These are phyloP conservation scores for Drosophila melanica DNA, from an alignment of 1,140 invertebrate species.

Conservation along the genomic window DNA sequence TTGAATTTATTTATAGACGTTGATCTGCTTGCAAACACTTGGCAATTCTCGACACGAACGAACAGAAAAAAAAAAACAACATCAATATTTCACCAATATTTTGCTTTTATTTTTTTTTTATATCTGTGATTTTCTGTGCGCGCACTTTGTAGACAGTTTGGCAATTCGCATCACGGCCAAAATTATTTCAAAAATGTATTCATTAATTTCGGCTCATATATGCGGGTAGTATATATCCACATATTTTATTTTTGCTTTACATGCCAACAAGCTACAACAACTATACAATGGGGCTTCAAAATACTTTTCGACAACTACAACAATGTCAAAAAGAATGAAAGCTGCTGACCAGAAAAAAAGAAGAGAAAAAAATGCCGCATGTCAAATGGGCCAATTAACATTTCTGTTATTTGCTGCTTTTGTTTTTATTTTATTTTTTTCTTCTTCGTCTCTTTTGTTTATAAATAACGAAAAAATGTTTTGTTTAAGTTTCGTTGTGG, in stretches of 20 bases:
- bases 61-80: constrained; percentile 20
- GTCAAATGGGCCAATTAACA: constrained; percentile 83
- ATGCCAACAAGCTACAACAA: constrained; percentile 44
- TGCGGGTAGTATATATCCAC: constrained; percentile 11
- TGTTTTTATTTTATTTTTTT: constrained; percentile 39
- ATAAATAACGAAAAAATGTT: constrained; percentile 77
- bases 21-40: constrained; percentile 34
- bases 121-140: constrained; percentile 33
- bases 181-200: constrained; percentile 72
- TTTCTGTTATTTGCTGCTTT: constrained; percentile 74
- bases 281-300: constrained; percentile 38
- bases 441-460: constrained; percentile 64
- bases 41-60: constrained; percentile 50
- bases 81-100: constrained; percentile 49
- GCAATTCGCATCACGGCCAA: constrained; percentile 74
- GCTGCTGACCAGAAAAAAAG: constrained; percentile 40
- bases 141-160: constrained; percentile 68
- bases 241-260: constrained; percentile 43
- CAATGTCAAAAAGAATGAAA: constrained; percentile 59
- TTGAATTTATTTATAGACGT: constrained; percentile 52
- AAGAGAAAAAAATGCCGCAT: constrained; percentile 67
- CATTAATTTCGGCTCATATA: constrained; percentile 44
- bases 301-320: constrained; percentile 65
- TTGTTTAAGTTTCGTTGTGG: constrained; percentile 58
- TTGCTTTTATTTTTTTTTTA: constrained; percentile 16